Evolutionary conservation across 2,113 vertebrate genomes (phyloP).

Genomic region (Climacteris rufus): DNA sequence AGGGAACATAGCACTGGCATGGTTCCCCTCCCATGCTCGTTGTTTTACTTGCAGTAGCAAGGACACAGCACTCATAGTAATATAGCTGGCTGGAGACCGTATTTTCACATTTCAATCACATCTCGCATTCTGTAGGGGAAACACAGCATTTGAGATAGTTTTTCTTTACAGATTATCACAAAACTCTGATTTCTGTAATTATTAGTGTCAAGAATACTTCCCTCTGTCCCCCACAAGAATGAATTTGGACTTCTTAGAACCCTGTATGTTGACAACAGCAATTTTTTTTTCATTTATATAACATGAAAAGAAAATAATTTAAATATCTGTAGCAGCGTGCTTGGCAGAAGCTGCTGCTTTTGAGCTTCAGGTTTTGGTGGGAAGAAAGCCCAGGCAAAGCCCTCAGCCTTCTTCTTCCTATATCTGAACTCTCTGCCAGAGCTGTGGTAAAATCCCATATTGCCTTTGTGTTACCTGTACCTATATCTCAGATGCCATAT

Average conservation of each 20-base stretch:
- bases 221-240: neutral
- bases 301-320: neutral
- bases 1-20: neutral
- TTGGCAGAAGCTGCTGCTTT: too few species aligned
- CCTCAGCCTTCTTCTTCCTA: too few species aligned
- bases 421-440: too few species aligned
- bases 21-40: neutral
- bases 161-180: neutral
- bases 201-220: neutral
- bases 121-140: neutral
- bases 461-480: too few species aligned
- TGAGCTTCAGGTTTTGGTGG: too few species aligned
- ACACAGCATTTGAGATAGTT: neutral
- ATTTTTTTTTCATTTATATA: neutral
- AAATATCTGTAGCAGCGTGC: too few species aligned
- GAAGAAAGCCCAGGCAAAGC: too few species aligned
- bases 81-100: rapidly evolving
- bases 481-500: too few species aligned
- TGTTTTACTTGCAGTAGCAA: neutral
- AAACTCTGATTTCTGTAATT: neutral
- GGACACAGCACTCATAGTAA: rapidly evolving
- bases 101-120: neutral
- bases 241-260: neutral
- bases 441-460: too few species aligned
- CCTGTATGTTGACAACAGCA: neutral